phyloP scores from a whole-genome alignment of 2,888 invertebrate genomes.

The Napeogenes inachia region DNA sequence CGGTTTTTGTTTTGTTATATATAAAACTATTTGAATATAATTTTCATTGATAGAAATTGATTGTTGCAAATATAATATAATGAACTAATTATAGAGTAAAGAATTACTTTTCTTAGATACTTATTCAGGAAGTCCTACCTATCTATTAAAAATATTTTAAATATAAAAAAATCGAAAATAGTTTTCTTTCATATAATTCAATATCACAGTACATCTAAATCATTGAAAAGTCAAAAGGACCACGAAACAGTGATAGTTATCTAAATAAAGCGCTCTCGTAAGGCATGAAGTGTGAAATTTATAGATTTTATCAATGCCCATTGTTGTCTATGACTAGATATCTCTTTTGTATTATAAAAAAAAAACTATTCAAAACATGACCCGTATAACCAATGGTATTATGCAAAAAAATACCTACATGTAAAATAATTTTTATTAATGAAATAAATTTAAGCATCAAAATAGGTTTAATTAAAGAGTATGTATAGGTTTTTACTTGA shows the following conservation, averaged over 20 bases:
- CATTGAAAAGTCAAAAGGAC: slow-evolving; percentile 40
- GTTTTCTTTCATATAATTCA: slow-evolving; percentile 5
- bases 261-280: slow-evolving; percentile 56
- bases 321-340: slow-evolving; percentile 38
- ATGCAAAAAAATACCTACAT: no score
- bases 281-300: slow-evolving; percentile 67
- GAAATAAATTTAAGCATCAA: no score
- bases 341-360: slow-evolving; percentile 28
- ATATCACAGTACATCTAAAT: slow-evolving; percentile 17
- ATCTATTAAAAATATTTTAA: not conserved
- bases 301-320: slow-evolving; percentile 57
- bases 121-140: no score
- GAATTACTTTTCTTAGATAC: no score
- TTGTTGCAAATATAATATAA: no score
- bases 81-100: no score
- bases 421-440: no score
- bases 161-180: not conserved
- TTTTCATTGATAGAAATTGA: no score
- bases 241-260: slow-evolving; percentile 51
- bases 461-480: no score
- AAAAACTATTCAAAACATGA: not conserved
- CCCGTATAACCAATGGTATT: no score
- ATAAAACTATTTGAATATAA: not conserved
- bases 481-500: no score
- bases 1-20: slow-evolving; percentile 23